Base-by-base conservation (phyloP, 2,888 invertebrate species). In the Nebria salina region DNA sequence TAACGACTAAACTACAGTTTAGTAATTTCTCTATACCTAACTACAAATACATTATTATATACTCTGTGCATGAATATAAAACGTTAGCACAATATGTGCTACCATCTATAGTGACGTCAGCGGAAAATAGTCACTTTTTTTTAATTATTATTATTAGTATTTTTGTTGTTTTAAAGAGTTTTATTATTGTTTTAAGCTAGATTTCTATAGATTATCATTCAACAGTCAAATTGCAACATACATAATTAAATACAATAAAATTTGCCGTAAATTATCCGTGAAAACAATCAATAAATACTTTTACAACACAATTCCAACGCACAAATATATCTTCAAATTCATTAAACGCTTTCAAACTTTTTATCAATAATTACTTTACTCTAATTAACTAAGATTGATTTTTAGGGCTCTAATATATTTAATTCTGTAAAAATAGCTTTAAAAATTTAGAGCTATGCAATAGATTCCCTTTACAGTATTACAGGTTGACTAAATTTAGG, bases 191-290 rank as follows among this genome's bases (percentile, higher is more conserved):
- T 70, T 70, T 15, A 70, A 26, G 26, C 70, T 25, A 68, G 26
- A 73, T 42, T 42, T 41, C 41, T 73, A 73, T 78, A 73, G 79
- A 79, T 79, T 79, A 79, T 79, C 79, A 79, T 79, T 79, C 79
- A 79, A 79, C 79, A 79, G 79, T 74, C 79, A 79, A 79, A 79
- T 79, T 79, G 79, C 79, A 79, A 79, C 79, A 74, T 79, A 79
- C 79, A 79, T 79, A 42, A 65, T 75, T 43, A 70, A 43, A 43
- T 68, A 76, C 26, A 43, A 25, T 70, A 9, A 66, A 54, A 54
- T 68, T 68, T 76, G 65, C 65, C 64, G 64, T 6, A 70, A 54
- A 68, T 68, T 68, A 70, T 66, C 54, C 41, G 70, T 13, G n/a
- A 75, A 77, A 54, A 54, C 54, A 11, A 54, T 13, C 54, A 11